phyloP scores from a whole-genome alignment of 23 tunicate genomes.

The Oikopleura albicans region DNA sequence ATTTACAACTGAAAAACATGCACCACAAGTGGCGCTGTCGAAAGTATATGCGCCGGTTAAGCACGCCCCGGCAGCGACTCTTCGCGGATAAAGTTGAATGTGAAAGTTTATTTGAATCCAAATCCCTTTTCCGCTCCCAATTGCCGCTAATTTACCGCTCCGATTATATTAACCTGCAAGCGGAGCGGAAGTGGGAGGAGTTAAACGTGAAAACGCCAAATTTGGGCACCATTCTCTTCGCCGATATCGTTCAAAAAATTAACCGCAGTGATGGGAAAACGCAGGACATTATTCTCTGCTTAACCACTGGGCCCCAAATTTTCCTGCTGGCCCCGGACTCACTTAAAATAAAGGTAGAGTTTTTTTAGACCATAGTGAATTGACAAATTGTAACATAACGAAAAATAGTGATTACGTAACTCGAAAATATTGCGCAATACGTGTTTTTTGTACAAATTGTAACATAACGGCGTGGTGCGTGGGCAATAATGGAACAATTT shows the following conservation, averaged over 20 bases:
- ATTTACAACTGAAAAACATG: neutral
- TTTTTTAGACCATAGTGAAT: too few relatives aligned
- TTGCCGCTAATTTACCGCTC: neutral
- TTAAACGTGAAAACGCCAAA: neutral
- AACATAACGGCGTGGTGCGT: too few relatives aligned
- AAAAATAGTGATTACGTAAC: too few relatives aligned
- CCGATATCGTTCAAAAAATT: conserved; percentile 7
- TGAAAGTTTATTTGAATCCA: neutral
- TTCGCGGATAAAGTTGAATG: neutral
- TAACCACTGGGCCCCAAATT: neutral
- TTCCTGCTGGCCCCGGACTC: neutral
- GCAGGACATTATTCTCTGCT: neutral
- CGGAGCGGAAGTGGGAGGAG: conserved; percentile 9
- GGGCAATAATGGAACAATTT: too few relatives aligned
- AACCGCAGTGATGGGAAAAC: neutral
- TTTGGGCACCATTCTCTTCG: neutral
- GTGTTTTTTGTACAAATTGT: too few relatives aligned
- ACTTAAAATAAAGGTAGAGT: neutral
- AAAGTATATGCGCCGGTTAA: neutral
- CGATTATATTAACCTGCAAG: conserved; percentile 3
- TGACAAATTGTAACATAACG: too few relatives aligned
- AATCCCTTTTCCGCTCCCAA: conserved; percentile 13
- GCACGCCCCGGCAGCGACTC: neutral
- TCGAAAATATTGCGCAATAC: too few relatives aligned
- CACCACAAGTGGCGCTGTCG: conserved; percentile 12